Evolutionary conservation across 2,888 invertebrate genomes (phyloP).

Genomic region (Mesopsocus fuscifrons): DNA sequence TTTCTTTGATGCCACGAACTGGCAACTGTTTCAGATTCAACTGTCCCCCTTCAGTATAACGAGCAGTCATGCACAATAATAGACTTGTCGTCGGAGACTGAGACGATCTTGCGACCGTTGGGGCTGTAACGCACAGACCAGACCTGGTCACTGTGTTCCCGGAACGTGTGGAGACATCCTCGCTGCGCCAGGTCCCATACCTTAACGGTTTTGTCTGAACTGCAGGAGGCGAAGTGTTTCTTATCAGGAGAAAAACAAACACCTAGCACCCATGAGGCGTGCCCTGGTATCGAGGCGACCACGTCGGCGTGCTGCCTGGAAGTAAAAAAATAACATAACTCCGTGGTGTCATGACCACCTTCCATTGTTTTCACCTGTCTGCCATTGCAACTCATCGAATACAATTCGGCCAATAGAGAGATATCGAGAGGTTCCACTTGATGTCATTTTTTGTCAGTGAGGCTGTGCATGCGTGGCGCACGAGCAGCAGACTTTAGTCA

Average conservation of each 20-base stretch:
- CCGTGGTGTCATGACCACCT: no score
- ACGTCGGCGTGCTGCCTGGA: slow-evolving; percentile 74
- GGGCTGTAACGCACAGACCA: slow-evolving; percentile 85
- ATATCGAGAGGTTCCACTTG: no score
- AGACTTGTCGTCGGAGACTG: slow-evolving; percentile 82
- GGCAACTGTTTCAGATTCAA: no score
- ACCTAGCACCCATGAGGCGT: slow-evolving; percentile 90
- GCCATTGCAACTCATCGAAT: no score
- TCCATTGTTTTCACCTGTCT: no score
- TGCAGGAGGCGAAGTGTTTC: slow-evolving; percentile 78
- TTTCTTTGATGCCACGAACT: no score
- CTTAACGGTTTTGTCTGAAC: slow-evolving; percentile 86
- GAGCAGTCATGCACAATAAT: slow-evolving; percentile 78
- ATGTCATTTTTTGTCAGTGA: no score
- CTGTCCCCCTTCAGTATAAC: no score
- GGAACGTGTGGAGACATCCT: slow-evolving; percentile 84
- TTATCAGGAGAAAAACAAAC: slow-evolving; percentile 87
- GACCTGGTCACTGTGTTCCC: slow-evolving; percentile 87
- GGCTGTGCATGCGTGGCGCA: no score
- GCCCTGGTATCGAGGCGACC: slow-evolving; percentile 83
- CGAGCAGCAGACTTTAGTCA: no score
- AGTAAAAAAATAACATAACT: slow-evolving; percentile 16
- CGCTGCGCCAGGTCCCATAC: slow-evolving; percentile 83
- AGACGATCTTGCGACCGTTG: slow-evolving; percentile 69
- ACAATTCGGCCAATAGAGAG: no score